Percentiles rank a stretch among this genome's conserved stretches.
phyloP scores from a whole-genome alignment of 2,888 invertebrate genomes.

The Ceramica pisi region DNA sequence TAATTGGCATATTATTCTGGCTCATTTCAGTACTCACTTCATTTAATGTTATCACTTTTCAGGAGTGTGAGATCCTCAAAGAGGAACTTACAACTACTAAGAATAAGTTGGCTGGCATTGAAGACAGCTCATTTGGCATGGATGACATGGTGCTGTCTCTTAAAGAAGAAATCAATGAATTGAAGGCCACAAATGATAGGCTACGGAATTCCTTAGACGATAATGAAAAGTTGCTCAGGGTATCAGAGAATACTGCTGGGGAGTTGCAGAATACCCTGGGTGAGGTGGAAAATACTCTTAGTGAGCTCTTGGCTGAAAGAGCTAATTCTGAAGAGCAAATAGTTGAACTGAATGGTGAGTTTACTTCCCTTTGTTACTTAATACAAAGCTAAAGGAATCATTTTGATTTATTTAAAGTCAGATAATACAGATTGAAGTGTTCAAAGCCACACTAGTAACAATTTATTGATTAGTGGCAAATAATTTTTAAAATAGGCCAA shows the following conservation, averaged over 20 bases:
- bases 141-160: slow-evolving; percentile 93
- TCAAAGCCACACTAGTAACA: too few relatives aligned
- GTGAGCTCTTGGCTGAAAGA: slow-evolving; percentile 88
- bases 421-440: neutral
- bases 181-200: slow-evolving; percentile 92
- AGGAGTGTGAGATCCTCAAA: slow-evolving; percentile 93
- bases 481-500: neutral
- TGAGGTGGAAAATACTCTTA: slow-evolving; percentile 94
- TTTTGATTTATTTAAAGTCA: neutral
- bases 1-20: neutral
- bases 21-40: neutral
- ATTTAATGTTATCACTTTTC: slow-evolving; percentile 66
- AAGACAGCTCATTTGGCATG: slow-evolving; percentile 93
- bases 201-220: slow-evolving; percentile 92
- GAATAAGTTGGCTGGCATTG: slow-evolving; percentile 91
- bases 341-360: slow-evolving; percentile 85
- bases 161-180: slow-evolving; percentile 92
- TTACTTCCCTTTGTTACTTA: neutral
- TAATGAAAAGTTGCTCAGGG: slow-evolving; percentile 89
- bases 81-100: slow-evolving; percentile 91
- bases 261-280: slow-evolving; percentile 95
- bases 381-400: neutral
- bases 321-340: slow-evolving; percentile 88
- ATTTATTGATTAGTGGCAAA: too few relatives aligned
- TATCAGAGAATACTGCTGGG: slow-evolving; percentile 95